These are phyloP conservation scores for Plotosus lineatus DNA, from an alignment of 2,113 vertebrate genomes.

Conservation along the genomic window DNA sequence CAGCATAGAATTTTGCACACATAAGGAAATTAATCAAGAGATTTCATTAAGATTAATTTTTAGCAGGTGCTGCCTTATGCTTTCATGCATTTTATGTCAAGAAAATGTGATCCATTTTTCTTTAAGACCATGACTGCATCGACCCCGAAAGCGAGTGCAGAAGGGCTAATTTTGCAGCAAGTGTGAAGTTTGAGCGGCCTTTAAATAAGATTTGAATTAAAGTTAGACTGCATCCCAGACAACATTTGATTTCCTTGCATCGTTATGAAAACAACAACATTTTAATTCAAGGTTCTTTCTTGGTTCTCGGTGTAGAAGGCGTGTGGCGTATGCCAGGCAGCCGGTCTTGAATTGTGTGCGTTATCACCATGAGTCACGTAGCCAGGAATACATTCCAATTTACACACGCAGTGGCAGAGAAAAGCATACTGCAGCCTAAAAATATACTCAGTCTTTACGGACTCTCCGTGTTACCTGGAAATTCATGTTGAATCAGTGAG, in stretches of 20 bases:
- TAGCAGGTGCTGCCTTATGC: no score
- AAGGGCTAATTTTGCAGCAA: neutral
- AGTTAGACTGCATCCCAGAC: neutral
- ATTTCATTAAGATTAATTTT: no score
- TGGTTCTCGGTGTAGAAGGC: neutral
- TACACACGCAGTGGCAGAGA: neutral
- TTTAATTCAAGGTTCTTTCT: neutral
- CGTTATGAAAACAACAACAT: neutral
- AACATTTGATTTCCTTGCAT: neutral
- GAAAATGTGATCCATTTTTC: neutral
- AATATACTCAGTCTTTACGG: neutral
- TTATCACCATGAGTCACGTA: constrained; percentile 30
- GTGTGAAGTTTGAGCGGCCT: neutral
- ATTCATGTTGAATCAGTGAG: neutral
- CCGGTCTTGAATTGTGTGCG: neutral
- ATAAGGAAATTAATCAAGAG: no score
- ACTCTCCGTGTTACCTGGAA: neutral
- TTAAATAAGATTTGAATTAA: neutral
- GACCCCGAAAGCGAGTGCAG: no score
- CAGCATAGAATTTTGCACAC: no score
- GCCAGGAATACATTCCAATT: constrained; percentile 38
- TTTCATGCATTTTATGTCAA: neutral
- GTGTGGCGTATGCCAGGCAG: neutral
- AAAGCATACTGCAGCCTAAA: neutral
- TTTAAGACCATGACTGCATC: neutral